These are phyloP conservation scores for Ophonus ardosiacus DNA, from an alignment of 2,888 invertebrate genomes.

Conservation along the genomic window DNA sequence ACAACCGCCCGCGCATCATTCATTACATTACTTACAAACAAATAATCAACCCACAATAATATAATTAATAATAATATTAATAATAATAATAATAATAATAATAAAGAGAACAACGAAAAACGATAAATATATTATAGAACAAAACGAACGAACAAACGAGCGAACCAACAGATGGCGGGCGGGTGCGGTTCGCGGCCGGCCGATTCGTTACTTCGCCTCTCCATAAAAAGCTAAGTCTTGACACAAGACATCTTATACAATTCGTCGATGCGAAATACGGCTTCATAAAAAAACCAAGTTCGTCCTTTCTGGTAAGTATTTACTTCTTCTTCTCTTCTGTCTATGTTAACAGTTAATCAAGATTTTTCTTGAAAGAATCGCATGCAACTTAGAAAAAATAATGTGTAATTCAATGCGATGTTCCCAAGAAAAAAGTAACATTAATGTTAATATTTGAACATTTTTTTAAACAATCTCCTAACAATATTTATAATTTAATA, in stretches of 20 bases:
- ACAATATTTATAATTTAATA: constrained; percentile 74
- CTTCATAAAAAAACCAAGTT: constrained; percentile 59
- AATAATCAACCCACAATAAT: constrained; percentile 61
- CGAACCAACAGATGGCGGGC: constrained; percentile 10
- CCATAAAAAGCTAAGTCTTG: constrained; percentile 65
- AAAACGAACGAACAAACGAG: constrained; percentile 56
- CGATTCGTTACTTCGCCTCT: constrained; percentile 62
- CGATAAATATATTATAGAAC: constrained; percentile 60
- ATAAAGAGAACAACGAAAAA: constrained; percentile 60
- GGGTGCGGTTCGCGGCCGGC: constrained; percentile 40
- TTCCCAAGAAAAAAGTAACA: constrained; percentile 62
- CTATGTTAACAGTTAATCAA: constrained; percentile 61
- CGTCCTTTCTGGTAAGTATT: constrained; percentile 61
- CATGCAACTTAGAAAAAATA: constrained; percentile 63
- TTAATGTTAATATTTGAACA: constrained; percentile 69
- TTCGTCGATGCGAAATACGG: constrained; percentile 64
- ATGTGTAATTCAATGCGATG: constrained; percentile 62
- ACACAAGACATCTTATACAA: constrained; percentile 64
- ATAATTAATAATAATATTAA: constrained; percentile 59
- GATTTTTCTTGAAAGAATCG: constrained; percentile 63
- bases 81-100: constrained; percentile 59
- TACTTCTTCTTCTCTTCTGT: constrained; percentile 6
- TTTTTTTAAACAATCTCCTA: constrained; percentile 76
- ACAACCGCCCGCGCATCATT: constrained; percentile 18
- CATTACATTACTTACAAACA: constrained; percentile 29